Evolutionary conservation across 1,140 invertebrate species (phyloP), one percentile per base, ranked within the genome.

Genomic region (Pseudomyrmex sp.): DNA sequence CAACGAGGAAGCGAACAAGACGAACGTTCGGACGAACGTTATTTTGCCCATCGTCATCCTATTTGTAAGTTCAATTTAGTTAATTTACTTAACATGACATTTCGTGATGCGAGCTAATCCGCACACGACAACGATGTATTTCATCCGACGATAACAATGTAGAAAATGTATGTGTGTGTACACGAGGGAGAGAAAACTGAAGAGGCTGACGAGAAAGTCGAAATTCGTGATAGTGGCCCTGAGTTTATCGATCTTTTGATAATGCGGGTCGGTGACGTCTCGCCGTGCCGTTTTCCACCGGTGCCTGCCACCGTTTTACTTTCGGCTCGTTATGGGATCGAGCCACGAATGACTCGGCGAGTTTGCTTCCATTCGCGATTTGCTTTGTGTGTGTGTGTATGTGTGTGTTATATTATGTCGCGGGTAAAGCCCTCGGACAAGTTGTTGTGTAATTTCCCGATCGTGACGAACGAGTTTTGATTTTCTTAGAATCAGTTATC

Each of bases 301-400:
- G 35, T 93, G 83, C 93, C 93, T 93, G 93, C 87, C 92, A 93
- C 93, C 91, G 89, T 90, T 91, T 83, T 84, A 87, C 86, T 89
- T 90, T 90, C 85, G 70, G 73, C 83, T 90, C 88, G 86, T 91
- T 90, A 87, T 92, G 84, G 90, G 89, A 93, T 93, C 87, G 89
- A 91, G 62, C 91, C 85, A 90, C 87, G 89, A 91, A 91, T 85
- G 73, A 84, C 46, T 73, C 54, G 73, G 46, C 62, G 72, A 56
- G 35, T 35, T 7, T 3, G 35, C 68, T 82, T 89, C 50, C 59
- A 61, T 7, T 59, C 46, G 52, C 50, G 61, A 18, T 69, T 10
- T 66, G 23, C 61, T 66, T 52, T 54, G 13, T 15, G 3, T 15
- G 12, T 56, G 82, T 74, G 35, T 48, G 18, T 18, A 18, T 54